Evolutionary conservation across 1,140 invertebrate species (phyloP).

Genomic region (Ceratoteleas bidentatus): DNA sequence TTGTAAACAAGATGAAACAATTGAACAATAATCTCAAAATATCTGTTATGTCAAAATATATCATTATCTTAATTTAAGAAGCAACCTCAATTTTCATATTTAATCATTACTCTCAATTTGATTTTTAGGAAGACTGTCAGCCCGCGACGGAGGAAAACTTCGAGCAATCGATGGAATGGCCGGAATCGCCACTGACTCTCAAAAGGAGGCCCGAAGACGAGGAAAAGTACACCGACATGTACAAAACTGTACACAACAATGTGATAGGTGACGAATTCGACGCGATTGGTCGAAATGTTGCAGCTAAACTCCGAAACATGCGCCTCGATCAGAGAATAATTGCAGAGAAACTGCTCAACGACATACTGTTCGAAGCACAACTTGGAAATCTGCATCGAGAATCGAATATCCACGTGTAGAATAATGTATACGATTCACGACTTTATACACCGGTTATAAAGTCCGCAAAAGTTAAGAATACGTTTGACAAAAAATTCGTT

Average conservation of each 20-base stretch:
- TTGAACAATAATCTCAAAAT: no score
- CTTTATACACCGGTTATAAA: no score
- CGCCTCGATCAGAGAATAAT: slow-evolving; percentile 79
- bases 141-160: slow-evolving; percentile 69
- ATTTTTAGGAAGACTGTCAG: slow-evolving; percentile 74
- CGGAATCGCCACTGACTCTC: slow-evolving; percentile 67
- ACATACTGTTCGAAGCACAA: slow-evolving; percentile 79
- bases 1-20: no score
- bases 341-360: slow-evolving; percentile 79
- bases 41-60: no score
- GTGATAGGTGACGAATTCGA: slow-evolving; percentile 78
- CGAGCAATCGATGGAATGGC: slow-evolving; percentile 74
- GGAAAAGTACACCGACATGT: slow-evolving; percentile 65
- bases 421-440: slow-evolving; percentile 15
- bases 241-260: slow-evolving; percentile 71
- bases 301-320: slow-evolving; percentile 79
- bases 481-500: no score
- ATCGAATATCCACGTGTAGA: slow-evolving; percentile 77
- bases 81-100: no score
- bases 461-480: no score
- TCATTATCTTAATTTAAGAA: no score
- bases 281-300: slow-evolving; percentile 78
- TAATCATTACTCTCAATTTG: no score
- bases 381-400: slow-evolving; percentile 79
- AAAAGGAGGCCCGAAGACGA: slow-evolving; percentile 72